These are phyloP conservation scores for Argynnis bischoffii DNA, from an alignment of 2,888 invertebrate species.

Conservation along the genomic window DNA sequence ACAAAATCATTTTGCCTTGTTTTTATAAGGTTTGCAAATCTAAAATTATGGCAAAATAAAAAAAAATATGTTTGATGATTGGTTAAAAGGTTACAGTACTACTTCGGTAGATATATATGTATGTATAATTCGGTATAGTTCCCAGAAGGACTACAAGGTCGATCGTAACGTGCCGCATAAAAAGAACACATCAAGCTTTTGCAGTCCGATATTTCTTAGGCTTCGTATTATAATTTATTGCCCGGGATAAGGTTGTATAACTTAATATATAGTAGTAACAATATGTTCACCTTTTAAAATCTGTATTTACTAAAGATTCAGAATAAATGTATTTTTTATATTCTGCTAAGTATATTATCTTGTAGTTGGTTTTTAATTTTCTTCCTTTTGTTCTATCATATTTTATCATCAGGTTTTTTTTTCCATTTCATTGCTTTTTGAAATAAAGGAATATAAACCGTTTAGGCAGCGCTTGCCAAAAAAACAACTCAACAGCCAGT, in stretches of 20 bases:
- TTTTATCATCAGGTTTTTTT: too few species aligned
- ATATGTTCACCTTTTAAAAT: too few species aligned
- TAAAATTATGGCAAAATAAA: slow-evolving; percentile 6
- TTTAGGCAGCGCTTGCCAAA: too few species aligned
- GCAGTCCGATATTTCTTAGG: slow-evolving; percentile 10
- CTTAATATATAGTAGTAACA: background rate
- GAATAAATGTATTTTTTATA: too few species aligned
- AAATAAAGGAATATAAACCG: too few species aligned
- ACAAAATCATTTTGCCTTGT: background rate
- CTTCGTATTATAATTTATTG: slow-evolving; percentile 9
- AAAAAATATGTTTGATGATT: background rate
- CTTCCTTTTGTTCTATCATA: too few species aligned
- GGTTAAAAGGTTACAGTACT: slow-evolving; percentile 7
- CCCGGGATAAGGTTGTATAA: background rate
- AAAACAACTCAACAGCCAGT: too few species aligned
- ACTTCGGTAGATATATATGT: slow-evolving; percentile 10
- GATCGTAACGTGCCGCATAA: slow-evolving; percentile 24
- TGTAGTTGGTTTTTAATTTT: too few species aligned
- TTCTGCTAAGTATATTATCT: too few species aligned
- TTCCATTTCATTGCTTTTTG: too few species aligned
- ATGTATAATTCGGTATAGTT: slow-evolving; percentile 20
- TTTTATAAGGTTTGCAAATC: background rate
- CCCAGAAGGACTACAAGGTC: slow-evolving; percentile 34
- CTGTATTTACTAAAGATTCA: too few species aligned
- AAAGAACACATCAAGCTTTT: slow-evolving; percentile 23